phyloP scores from a whole-genome alignment of 2,888 invertebrate species.

The Pinctada fucata region DNA sequence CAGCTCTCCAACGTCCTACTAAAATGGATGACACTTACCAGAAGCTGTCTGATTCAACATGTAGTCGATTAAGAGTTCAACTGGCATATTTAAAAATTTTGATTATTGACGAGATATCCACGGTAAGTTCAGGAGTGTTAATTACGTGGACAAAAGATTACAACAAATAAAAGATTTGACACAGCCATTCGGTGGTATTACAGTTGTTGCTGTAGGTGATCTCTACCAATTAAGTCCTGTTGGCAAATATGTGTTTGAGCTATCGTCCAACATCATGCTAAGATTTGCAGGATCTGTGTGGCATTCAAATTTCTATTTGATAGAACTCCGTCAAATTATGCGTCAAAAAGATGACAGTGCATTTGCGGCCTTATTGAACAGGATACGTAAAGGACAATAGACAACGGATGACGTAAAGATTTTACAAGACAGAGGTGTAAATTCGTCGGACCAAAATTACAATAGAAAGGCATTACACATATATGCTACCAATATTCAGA shows the following conservation, averaged over 20 bases:
- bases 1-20: too few relatives aligned
- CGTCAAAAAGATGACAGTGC: constrained; percentile 32
- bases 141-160: too few relatives aligned
- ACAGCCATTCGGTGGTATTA: too few relatives aligned
- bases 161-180: too few relatives aligned
- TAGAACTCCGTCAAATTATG: constrained; percentile 29
- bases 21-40: too few relatives aligned
- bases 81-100: too few relatives aligned
- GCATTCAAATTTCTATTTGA: background rate
- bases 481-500: constrained; percentile 27
- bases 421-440: constrained; percentile 22
- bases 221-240: background rate
- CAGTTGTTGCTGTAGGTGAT: too few relatives aligned
- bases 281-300: background rate
- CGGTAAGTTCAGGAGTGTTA: too few relatives aligned
- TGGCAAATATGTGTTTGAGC: background rate
- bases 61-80: too few relatives aligned
- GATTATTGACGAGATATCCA: too few relatives aligned
- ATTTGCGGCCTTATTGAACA: constrained; percentile 33
- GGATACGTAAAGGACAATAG: constrained; percentile 17
- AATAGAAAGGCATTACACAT: constrained; percentile 31
- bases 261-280: constrained; percentile 29
- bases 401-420: constrained; percentile 27
- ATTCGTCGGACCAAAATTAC: background rate
- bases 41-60: too few relatives aligned